Percentiles rank a stretch among this genome's conserved stretches.
These are phyloP conservation scores for Digitonthophagus gazella DNA, from an alignment of 2,888 invertebrate species.

Conservation along the genomic window DNA sequence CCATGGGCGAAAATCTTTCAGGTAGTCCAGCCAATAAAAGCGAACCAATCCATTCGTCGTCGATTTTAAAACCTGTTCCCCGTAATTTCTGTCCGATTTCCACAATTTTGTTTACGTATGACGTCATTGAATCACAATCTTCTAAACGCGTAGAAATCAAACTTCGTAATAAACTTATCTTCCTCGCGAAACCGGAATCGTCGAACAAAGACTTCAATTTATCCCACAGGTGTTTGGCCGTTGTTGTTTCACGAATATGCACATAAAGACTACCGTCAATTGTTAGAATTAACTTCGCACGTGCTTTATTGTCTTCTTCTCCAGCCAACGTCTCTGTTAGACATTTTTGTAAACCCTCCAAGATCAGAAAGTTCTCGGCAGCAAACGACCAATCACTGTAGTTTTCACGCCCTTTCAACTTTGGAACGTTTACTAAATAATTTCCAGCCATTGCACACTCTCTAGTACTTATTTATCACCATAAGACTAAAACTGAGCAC, in stretches of 20 bases:
- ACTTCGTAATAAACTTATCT: conserved; percentile 26
- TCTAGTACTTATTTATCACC: too few relatives aligned
- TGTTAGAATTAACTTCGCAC: conserved; percentile 35
- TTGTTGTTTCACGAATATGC: conserved; percentile 33
- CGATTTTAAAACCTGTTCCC: conserved; percentile 30
- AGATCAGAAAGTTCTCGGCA: conserved; percentile 20
- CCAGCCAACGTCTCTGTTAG: conserved; percentile 14
- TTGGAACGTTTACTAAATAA: too few relatives aligned
- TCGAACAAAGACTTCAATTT: conserved; percentile 33
- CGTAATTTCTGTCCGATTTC: conserved; percentile 29
- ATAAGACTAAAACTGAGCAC: too few relatives aligned
- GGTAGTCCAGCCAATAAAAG: conserved; percentile 30
- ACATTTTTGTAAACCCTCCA: conserved; percentile 24
- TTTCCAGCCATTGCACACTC: too few relatives aligned
- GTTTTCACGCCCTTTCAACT: conserved; percentile 33
- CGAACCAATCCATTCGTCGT: conserved; percentile 31
- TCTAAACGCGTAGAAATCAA: conserved; percentile 30
- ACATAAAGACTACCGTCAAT: conserved; percentile 35
- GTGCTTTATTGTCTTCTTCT: conserved; percentile 32
- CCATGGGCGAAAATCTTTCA: conserved; percentile 28
- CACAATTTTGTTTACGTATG: too few relatives aligned
- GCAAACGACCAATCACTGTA: conserved; percentile 30
- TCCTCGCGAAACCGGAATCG: conserved; percentile 29
- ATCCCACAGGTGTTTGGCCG: conserved; percentile 34
- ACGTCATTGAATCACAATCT: too few relatives aligned